Percentiles rank a stretch among this genome's conserved stretches.
Conservation (phyloP, 2,797 vertebrate genomes). For the Cyprinodon diabolis region DNA sequence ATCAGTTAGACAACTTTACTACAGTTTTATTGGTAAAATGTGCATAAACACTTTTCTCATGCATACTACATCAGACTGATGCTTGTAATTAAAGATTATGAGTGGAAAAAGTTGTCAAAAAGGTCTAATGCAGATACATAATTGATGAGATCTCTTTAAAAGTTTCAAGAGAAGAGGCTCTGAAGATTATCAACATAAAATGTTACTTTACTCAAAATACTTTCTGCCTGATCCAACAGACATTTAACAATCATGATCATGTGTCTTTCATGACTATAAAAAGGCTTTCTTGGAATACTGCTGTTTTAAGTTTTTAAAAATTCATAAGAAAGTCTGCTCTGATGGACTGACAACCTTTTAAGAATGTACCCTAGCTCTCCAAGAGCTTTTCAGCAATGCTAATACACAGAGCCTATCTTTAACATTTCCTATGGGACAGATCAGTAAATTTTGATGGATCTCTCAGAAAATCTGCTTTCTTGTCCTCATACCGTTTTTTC, state of each 20-base stretch:
- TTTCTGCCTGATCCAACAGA: background rate
- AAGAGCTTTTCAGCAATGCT: no score
- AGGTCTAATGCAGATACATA: no score
- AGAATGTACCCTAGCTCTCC: no score
- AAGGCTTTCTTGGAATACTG: background rate
- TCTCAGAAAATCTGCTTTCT: no score
- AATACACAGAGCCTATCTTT: no score
- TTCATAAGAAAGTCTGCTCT: no score
- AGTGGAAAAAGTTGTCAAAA: background rate
- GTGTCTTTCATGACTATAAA: background rate
- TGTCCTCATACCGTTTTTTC: no score
- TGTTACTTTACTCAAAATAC: background rate
- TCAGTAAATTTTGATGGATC: no score
- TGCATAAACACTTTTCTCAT: background rate
- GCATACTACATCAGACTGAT: background rate
- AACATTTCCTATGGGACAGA: no score
- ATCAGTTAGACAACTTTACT: background rate
- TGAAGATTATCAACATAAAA: background rate
- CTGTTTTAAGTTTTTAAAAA: background rate
- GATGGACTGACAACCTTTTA: no score
- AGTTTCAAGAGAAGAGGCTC: background rate
- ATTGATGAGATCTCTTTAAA: background rate
- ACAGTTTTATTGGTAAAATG: background rate
- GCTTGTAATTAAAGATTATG: background rate
- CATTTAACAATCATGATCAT: background rate